A percentile compares a stretch with the other conserved stretches of the same genome.
Evolutionary conservation across 1,140 invertebrate species (phyloP).

Genomic region (Cydia fagiglandana): DNA sequence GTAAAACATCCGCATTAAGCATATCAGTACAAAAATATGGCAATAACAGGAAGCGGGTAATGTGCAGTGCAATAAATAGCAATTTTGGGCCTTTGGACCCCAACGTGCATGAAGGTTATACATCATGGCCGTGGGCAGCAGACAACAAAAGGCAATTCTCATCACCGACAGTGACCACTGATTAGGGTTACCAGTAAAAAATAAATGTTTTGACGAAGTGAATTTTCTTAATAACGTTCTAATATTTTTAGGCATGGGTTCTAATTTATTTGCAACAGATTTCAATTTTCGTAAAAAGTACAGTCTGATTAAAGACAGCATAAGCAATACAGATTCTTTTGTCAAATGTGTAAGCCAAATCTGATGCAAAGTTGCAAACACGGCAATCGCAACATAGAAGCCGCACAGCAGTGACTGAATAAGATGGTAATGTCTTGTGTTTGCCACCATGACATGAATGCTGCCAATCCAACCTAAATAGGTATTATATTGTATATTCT

Average conservation of each 20-base stretch:
- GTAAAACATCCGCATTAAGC: slow-evolving; percentile 5
- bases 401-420: no score
- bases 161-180: slow-evolving; percentile 32
- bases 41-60: slow-evolving; percentile 9
- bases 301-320: no score
- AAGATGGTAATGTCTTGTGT: no score
- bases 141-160: slow-evolving; percentile 44
- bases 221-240: neutral
- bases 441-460: no score
- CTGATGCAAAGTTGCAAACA: no score
- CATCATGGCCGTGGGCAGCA: slow-evolving; percentile 33
- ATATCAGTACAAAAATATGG: neutral
- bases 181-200: neutral
- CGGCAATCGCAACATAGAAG: no score
- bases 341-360: no score
- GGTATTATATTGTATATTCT: no score
- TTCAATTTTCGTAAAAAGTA: no score
- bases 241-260: neutral
- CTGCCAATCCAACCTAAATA: no score
- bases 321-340: no score
- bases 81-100: slow-evolving; percentile 17
- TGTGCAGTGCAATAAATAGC: neutral
- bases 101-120: slow-evolving; percentile 15
- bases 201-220: neutral
- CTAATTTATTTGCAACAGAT: no score